Evolutionary conservation across 2,113 vertebrate genomes (phyloP).

Genomic region (Bucco capensis): DNA sequence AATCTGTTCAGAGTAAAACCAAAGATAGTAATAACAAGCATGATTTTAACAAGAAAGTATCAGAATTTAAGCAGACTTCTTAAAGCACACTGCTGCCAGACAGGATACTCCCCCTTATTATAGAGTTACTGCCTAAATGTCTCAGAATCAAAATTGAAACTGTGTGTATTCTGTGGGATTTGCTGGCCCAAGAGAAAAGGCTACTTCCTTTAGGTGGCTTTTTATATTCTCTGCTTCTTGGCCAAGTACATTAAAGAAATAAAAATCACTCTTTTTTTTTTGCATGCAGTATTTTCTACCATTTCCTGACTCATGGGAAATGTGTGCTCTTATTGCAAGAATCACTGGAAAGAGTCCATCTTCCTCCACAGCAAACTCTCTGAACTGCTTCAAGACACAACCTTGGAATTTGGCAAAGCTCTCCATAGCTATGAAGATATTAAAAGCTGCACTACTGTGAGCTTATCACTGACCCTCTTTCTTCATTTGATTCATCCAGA

Average conservation of each 20-base stretch:
- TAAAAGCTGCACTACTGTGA: neutral
- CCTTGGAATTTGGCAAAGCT: neutral
- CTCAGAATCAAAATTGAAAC: neutral
- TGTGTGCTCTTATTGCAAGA: neutral
- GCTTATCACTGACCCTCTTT: neutral
- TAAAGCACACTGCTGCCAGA: neutral
- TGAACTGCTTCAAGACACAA: neutral
- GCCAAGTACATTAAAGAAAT: neutral
- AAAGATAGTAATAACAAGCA: neutral
- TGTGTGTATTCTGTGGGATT: neutral
- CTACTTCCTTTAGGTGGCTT: neutral
- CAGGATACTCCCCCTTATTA: neutral
- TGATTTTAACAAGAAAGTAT: neutral
- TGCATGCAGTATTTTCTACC: neutral
- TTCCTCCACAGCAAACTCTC: neutral
- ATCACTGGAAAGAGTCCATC: neutral
- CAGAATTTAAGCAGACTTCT: neutral
- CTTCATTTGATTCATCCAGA: neutral
- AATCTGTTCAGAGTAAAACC: neutral
- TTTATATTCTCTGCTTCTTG: neutral
- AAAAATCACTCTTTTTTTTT: neutral
- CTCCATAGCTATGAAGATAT: neutral
- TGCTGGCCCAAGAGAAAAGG: neutral
- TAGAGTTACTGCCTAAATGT: neutral
- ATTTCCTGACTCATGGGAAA: neutral